Percentiles rank a stretch among this genome's conserved stretches.
phyloP scores from a whole-genome alignment of 2,797 vertebrate genomes.

The Trachurus trachurus region DNA sequence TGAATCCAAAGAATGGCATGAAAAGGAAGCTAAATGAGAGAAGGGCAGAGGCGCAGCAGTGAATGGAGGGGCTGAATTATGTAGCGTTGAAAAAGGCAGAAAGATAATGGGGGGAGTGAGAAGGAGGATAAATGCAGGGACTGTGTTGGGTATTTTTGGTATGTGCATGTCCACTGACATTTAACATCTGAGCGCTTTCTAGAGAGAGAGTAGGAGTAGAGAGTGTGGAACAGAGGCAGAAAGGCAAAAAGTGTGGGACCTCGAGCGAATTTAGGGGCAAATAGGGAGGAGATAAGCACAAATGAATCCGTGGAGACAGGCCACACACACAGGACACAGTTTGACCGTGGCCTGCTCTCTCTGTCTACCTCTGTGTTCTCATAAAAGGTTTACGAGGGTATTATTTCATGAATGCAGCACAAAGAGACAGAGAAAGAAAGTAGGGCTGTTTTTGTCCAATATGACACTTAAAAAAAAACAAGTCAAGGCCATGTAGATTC shows the following conservation, averaged over 20 bases:
- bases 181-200: constrained; percentile 59
- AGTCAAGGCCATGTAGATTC: constrained; percentile 47
- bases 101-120: constrained; percentile 57
- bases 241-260: constrained; percentile 47
- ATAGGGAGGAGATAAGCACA: constrained; percentile 61
- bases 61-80: constrained; percentile 60
- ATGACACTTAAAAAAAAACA: constrained; percentile 29
- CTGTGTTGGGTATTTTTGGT: constrained; percentile 68
- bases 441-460: constrained; percentile 54
- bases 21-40: constrained; percentile 67
- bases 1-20: constrained; percentile 78
- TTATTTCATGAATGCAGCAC: constrained; percentile 55
- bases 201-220: constrained; percentile 22
- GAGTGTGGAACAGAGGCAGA: constrained; percentile 11
- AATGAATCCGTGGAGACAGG: constrained; percentile 62
- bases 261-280: constrained; percentile 53
- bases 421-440: constrained; percentile 41
- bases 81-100: constrained; percentile 51
- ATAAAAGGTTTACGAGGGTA: constrained; percentile 60
- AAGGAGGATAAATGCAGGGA: constrained; percentile 55
- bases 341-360: constrained; percentile 35
- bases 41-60: constrained; percentile 62
- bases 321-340: constrained; percentile 49
- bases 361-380: constrained; percentile 46
- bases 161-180: constrained; percentile 66